A percentile compares a stretch with the other conserved stretches of the same genome.
Evolutionary conservation across 2,888 invertebrate species (phyloP).

Genomic region (Allophyes oxyacanthae): DNA sequence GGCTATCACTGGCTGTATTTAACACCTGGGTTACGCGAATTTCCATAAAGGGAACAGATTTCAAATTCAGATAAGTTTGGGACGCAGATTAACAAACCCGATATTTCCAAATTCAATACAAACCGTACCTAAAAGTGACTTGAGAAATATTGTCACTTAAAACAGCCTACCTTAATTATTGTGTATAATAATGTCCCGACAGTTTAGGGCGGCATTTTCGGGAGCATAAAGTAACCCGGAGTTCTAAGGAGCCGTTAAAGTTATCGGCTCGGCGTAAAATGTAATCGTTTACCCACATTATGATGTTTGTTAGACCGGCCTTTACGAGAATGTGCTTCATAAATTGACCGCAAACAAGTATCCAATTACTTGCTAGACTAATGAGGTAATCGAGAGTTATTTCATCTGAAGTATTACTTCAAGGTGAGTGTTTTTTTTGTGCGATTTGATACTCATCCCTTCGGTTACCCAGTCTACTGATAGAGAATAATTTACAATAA

Average conservation of each 20-base stretch:
- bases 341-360: constrained; percentile 44
- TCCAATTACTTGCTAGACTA: constrained; percentile 38
- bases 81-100: background rate
- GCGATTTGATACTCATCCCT: background rate
- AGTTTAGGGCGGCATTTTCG: constrained; percentile 20
- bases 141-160: constrained; percentile 1
- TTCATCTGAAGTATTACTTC: constrained; percentile 25
- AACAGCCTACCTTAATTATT: constrained; percentile 20
- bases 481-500: no score
- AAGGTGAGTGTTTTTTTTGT: background rate
- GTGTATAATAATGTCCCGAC: constrained; percentile 14
- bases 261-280: constrained; percentile 30
- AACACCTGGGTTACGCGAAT: background rate
- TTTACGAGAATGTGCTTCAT: constrained; percentile 20
- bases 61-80: background rate
- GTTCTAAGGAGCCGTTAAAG: constrained; percentile 25
- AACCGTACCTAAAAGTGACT: background rate
- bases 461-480: no score
- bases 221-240: constrained; percentile 19
- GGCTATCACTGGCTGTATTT: no score
- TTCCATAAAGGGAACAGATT: background rate
- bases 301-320: constrained; percentile 21
- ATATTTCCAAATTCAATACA: background rate
- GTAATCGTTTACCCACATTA: constrained; percentile 27
- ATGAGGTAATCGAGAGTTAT: constrained; percentile 32